Base-by-base conservation (phyloP, 2,888 invertebrate genomes). In the Athripsodes cinereus region DNA sequence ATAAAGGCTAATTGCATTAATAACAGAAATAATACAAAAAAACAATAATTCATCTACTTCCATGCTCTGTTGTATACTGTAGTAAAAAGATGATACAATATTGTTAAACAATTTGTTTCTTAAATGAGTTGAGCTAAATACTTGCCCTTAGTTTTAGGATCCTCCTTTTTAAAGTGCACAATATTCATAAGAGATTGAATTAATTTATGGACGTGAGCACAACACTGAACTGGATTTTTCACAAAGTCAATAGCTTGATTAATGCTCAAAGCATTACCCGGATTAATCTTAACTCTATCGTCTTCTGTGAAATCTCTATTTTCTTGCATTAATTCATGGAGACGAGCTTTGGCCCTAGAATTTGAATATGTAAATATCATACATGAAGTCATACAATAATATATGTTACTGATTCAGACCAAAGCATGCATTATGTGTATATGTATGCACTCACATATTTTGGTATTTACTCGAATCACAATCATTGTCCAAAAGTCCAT, bases 401-500 rank as follows among this genome's bases (percentile, higher is more conserved):
- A n/a, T n/a, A n/a, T n/a, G n/a, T n/a, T n/a, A n/a, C n/a, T n/a
- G n/a, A n/a, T n/a, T n/a, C 26, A 26, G 5, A 26, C 10, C 5
- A 26, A 10, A 26, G 26, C 26, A 26, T 26, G 5, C 26, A 26
- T 10, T 26, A 26, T 26, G 26, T 26, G 10, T 10, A 26, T 26
- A 26, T 26, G 10, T 10, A 26, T 26, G 3, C 21, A 52, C 88
- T 83, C 72, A 93, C 93, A 93, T 90, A 71, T 93, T 92, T 72
- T 95, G 95, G 71, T 91, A 92, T 74, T 95, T 95, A 69, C 92
- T 92, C 16, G 94, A 95, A 72, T 98, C 97, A 69, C 96, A 96
- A 72, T 99, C 98, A 69, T 99, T 98, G 71, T 99, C 99, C 48
- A 99, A 76, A 40, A 99, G 70, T 65, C 98, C 98, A 79, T 99